phyloP scores from a whole-genome alignment of 2,888 invertebrate genomes.

The Nemotelus pantherinus region DNA sequence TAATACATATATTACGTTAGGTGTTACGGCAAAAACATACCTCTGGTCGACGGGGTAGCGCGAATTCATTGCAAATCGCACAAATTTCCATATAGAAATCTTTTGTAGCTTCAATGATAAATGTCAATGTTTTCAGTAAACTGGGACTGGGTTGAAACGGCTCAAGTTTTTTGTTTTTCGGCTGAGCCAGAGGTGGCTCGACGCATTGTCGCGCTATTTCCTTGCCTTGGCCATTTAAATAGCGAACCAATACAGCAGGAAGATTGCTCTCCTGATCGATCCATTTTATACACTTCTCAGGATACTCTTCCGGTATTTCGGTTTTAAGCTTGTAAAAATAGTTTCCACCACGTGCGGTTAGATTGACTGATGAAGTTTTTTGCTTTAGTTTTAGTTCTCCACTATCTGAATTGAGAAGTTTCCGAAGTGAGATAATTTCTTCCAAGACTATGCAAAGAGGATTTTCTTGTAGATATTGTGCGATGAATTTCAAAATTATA shows the following conservation, averaged over 20 bases:
- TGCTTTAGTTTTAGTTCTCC: conserved; percentile 75
- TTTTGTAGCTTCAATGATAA: conserved; percentile 72
- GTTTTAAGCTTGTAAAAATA: conserved; percentile 72
- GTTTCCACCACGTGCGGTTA: conserved; percentile 69
- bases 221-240: conserved; percentile 72
- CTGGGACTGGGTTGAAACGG: conserved; percentile 73
- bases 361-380: conserved; percentile 70
- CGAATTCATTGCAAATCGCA: conserved; percentile 70
- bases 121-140: conserved; percentile 69
- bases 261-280: conserved; percentile 73
- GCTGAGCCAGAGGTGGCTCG: conserved; percentile 70
- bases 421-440: conserved; percentile 73
- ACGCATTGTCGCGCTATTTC: conserved; percentile 77
- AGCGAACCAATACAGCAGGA: conserved; percentile 70
- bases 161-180: conserved; percentile 62
- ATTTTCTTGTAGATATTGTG: conserved; percentile 74
- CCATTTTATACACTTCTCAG: conserved; percentile 65
- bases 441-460: conserved; percentile 77
- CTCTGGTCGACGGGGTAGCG: conserved; percentile 70
- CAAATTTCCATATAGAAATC: conserved; percentile 72
- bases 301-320: conserved; percentile 73
- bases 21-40: conserved; percentile 57
- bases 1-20: no score
- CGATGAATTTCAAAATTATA: conserved; percentile 69
- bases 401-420: conserved; percentile 61